These are phyloP conservation scores for Epinephelus lanceolatus DNA, from an alignment of 2,113 vertebrate genomes.

Conservation along the genomic window DNA sequence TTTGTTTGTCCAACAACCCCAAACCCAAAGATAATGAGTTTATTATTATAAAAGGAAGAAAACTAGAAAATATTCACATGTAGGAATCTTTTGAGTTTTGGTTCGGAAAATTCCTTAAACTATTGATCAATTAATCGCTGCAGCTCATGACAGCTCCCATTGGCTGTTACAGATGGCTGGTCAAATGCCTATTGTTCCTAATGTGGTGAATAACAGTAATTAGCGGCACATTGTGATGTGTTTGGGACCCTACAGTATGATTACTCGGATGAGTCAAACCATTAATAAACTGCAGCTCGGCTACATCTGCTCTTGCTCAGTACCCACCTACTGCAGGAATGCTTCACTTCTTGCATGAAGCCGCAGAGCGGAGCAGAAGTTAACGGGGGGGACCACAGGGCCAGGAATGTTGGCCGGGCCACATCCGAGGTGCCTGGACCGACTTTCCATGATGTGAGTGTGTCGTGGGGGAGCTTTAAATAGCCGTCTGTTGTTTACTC, in stretches of 20 bases:
- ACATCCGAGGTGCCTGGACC: constrained; percentile 72
- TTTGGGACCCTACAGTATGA: not conserved
- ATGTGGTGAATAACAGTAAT: not conserved
- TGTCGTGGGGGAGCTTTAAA: constrained; percentile 80
- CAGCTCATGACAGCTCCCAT: not conserved
- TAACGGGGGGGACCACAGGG: constrained; percentile 52
- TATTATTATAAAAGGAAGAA: not conserved
- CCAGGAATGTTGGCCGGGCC: constrained; percentile 76
- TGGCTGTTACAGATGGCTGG: not conserved
- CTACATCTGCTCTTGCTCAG: constrained; percentile 43
- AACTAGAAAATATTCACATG: not conserved
- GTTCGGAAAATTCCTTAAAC: not conserved
- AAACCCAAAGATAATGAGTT: not conserved
- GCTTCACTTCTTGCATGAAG: constrained; percentile 21
- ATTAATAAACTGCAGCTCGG: constrained; percentile 14
- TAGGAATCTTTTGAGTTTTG: not conserved
- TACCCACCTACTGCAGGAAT: constrained; percentile 61
- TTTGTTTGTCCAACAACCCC: not conserved
- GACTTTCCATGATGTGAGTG: constrained; percentile 84
- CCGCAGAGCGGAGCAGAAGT: constrained; percentile 31
- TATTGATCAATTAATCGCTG: not conserved
- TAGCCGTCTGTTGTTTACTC: constrained; percentile 78
- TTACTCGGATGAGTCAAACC: constrained; percentile 38
- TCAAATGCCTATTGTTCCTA: not conserved
- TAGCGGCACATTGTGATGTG: not conserved